phyloP scores from a whole-genome alignment of 2,797 vertebrate species.

The Neosilurus mollespiculum region DNA sequence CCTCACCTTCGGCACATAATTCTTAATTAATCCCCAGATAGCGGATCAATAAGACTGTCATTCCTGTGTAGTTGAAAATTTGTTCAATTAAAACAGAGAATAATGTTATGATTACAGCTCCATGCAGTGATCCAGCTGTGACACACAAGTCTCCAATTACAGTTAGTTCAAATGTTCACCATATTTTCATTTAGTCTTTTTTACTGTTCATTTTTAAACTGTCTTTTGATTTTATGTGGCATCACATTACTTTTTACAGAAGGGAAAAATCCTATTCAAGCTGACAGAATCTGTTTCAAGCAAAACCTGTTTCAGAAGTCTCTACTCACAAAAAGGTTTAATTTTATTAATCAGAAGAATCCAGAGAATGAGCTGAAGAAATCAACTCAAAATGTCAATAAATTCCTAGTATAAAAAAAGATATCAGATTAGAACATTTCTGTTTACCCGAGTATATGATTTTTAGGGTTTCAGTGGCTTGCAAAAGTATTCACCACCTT shows the following conservation, averaged over 20 bases:
- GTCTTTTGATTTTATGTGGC: neutral
- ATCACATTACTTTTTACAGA: neutral
- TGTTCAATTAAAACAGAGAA: too few relatives aligned
- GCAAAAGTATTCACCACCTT: too few relatives aligned
- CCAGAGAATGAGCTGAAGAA: neutral
- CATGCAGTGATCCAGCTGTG: neutral
- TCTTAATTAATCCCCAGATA: too few relatives aligned
- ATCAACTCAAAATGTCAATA: neutral
- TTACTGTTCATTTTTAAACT: neutral
- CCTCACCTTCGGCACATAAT: too few relatives aligned
- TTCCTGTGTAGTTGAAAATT: too few relatives aligned
- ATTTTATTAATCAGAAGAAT: neutral
- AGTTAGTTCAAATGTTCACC: neutral
- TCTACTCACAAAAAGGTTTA: neutral
- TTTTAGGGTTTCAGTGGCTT: too few relatives aligned
- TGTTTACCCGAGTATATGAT: too few relatives aligned
- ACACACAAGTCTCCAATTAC: neutral
- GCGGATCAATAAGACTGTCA: too few relatives aligned
- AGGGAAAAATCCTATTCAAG: neutral
- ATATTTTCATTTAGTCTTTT: neutral
- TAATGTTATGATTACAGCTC: too few relatives aligned
- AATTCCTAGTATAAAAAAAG: neutral
- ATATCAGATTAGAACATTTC: too few relatives aligned
- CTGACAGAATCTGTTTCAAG: too few relatives aligned
- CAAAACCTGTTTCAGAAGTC: neutral